Evolutionary conservation across 2,113 vertebrate species (phyloP), one percentile per base, ranked within the genome.

Genomic region (Neogale vison): DNA sequence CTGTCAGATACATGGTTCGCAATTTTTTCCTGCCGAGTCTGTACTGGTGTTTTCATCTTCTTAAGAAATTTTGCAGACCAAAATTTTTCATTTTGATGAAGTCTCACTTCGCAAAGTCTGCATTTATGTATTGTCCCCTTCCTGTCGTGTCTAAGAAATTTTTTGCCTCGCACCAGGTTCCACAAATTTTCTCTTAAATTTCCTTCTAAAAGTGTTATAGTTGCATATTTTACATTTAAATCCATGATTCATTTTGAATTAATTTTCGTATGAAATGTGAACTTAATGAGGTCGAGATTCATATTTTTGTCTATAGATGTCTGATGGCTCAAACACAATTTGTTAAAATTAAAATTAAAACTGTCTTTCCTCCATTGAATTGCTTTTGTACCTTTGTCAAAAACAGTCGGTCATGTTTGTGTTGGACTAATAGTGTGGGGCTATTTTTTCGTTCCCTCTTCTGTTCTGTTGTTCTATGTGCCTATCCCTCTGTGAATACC

Each of bases 191-290:
- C 23, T 85, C 39, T 77, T 77, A 39, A 61, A 31, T 82, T 90
- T 93, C 65, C 45, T 92, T 85, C 61, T 92, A 65, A 94, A 94
- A 92, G 65, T 76, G 12, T 87, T 86, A 80, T 79, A 45, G 55
- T 90, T 95, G 94, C 76, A 86, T 84, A 90, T 89, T 93, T 97
- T 87, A 84, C 42, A 55, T 93, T 82, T 96, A 93, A 72, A 81
- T 72, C 14, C 10, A 86, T 92, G 67, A 42, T 96, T 96, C 24
- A 61, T 88, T 96, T 96, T 85, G 76, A 96, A 91, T 80, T 95
- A 96, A 91, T 83, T 95, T 94, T 97, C 90, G 20, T 77, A 59
- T 93, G 63, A 90, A 50, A 93, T 31, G 82, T 96, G 42, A 96
- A 84, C 59, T 59, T 92, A 88, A 77, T 47, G 74, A 97, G 79